Conservation (phyloP, 2,797 vertebrate species). For the Sebastiscus albofasciatus region DNA sequence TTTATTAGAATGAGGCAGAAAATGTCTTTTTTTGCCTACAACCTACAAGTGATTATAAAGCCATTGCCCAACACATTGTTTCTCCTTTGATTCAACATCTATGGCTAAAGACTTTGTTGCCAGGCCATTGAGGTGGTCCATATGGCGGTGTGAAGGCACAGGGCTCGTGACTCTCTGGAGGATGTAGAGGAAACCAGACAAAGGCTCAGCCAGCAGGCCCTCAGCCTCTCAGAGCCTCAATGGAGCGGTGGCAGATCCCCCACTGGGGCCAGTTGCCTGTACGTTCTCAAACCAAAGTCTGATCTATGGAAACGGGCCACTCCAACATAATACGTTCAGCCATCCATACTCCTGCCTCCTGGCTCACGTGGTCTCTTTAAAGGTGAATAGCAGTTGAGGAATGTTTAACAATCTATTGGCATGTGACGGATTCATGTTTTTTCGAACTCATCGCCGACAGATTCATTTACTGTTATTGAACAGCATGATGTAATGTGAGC, state of each 20-base stretch:
- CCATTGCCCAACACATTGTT: slow-evolving; percentile 50
- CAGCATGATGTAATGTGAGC: not conserved
- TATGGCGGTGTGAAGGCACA: slow-evolving; percentile 69
- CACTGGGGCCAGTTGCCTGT: slow-evolving; percentile 77
- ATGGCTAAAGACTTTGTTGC: slow-evolving; percentile 73
- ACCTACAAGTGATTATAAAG: slow-evolving; percentile 43
- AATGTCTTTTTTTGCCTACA: not conserved
- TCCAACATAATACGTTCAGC: slow-evolving; percentile 75
- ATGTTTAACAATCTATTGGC: slow-evolving; percentile 60
- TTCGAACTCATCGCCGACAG: slow-evolving; percentile 18
- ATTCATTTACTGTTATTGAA: not conserved
- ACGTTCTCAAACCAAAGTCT: slow-evolving; percentile 72
- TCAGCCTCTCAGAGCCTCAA: slow-evolving; percentile 75
- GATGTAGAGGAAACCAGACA: slow-evolving; percentile 78
- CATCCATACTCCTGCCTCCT: slow-evolving; percentile 73
- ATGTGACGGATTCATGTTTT: slow-evolving; percentile 46
- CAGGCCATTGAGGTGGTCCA: slow-evolving; percentile 78
- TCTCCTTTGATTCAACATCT: slow-evolving; percentile 57
- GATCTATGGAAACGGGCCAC: slow-evolving; percentile 74
- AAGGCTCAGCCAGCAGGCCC: slow-evolving; percentile 78
- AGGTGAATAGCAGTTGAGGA: slow-evolving; percentile 61
- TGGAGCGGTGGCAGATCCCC: slow-evolving; percentile 72
- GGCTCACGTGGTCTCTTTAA: slow-evolving; percentile 45
- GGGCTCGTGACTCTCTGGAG: slow-evolving; percentile 74
- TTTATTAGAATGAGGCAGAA: slow-evolving; percentile 4